Percentiles rank a stretch among this genome's conserved stretches.
These are phyloP conservation scores for Champsocephalus gunnari DNA, from an alignment of 2,797 vertebrate genomes.

Conservation along the genomic window DNA sequence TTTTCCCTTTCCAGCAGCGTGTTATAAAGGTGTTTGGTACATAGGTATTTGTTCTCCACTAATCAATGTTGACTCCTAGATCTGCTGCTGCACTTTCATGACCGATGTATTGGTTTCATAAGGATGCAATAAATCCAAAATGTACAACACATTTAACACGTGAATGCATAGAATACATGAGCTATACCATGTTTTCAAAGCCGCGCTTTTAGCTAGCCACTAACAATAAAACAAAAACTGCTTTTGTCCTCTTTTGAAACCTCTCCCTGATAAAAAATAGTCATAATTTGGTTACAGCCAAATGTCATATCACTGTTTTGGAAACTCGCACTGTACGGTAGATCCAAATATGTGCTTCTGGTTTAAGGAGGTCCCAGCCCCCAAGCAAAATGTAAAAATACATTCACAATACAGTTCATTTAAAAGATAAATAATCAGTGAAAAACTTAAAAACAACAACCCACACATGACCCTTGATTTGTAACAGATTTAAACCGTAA, in stretches of 20 bases:
- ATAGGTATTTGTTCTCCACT: no score
- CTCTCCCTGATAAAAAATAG: background rate
- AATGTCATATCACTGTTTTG: background rate
- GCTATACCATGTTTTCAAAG: background rate
- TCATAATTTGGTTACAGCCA: background rate
- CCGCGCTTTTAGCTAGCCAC: background rate
- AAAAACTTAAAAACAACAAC: conserved; percentile 4
- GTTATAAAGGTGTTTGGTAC: no score
- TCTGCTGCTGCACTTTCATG: no score
- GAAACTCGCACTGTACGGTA: background rate
- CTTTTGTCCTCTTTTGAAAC: background rate
- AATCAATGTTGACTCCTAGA: no score
- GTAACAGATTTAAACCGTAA: background rate
- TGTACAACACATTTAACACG: background rate
- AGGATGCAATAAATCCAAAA: background rate
- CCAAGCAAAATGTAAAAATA: background rate
- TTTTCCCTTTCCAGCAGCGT: no score
- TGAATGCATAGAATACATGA: background rate
- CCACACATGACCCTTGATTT: background rate
- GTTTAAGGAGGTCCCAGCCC: background rate
- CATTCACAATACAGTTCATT: no score
- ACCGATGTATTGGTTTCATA: background rate
- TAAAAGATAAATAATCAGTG: conserved; percentile 2
- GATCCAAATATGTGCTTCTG: background rate
- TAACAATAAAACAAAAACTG: background rate